Evolutionary conservation across 2,888 invertebrate genomes (phyloP).

Genomic region (Aphodius granarius): DNA sequence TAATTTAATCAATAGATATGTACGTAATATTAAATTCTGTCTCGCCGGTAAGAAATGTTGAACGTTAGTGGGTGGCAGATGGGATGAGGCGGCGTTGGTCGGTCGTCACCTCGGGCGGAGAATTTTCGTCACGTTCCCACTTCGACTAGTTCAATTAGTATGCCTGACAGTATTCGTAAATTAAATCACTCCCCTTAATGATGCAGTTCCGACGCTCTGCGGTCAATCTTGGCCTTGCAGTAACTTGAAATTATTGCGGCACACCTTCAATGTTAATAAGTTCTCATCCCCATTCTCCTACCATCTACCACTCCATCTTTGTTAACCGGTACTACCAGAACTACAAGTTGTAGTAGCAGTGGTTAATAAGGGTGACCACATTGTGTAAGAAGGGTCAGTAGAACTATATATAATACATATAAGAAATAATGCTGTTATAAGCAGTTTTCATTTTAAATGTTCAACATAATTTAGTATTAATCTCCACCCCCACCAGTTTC

Average conservation of each 20-base stretch:
- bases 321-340: too few species aligned
- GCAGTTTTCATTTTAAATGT: too few species aligned
- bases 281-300: background rate
- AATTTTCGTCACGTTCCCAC: slow-evolving; percentile 32
- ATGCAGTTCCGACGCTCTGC: slow-evolving; percentile 9
- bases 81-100: background rate
- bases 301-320: too few species aligned
- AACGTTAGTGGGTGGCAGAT: slow-evolving; percentile 3
- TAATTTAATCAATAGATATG: background rate
- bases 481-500: too few species aligned
- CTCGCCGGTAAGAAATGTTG: background rate
- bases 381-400: too few species aligned
- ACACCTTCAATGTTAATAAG: background rate
- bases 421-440: too few species aligned
- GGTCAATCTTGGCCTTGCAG: slow-evolving; percentile 12
- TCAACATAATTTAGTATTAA: too few species aligned
- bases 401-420: too few species aligned
- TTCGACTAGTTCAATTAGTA: slow-evolving; percentile 33
- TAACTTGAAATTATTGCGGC: background rate
- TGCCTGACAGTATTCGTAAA: slow-evolving; percentile 32
- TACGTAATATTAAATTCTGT: background rate
- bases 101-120: slow-evolving; percentile 28
- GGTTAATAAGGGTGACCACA: too few species aligned
- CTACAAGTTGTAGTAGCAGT: too few species aligned
- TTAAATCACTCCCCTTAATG: slow-evolving; percentile 32